Base-by-base conservation (phyloP, 1,140 invertebrate species). In the Limonius californicus region DNA sequence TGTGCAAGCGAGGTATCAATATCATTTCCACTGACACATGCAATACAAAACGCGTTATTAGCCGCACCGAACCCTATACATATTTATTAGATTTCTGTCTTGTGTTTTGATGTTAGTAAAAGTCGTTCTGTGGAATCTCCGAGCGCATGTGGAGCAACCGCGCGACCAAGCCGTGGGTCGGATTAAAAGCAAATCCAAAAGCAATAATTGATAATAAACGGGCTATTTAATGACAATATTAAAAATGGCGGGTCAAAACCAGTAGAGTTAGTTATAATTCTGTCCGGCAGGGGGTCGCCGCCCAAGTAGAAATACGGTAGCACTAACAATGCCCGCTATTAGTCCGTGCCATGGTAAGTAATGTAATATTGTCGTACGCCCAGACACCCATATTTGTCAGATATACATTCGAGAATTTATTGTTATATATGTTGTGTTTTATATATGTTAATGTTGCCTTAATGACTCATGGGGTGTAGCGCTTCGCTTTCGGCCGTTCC, bases 251-350 rank as follows among this genome's bases (percentile, higher is more conserved):
- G 35, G 8, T 39, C 35, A 39, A 39, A 39, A 39, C 35, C 59
- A 54, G 59, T 60, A 30, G 59, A 54, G 59, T 61, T 27, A 43
- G 23, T 32, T 50, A 54, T 45, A 47, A 54, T 56, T 32, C 14
- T 23, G 27, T 32, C 15, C 61, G 18, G 43, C 61, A 53, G 61
- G 68, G 68, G 61, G 65, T 60, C 64, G 59, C 68, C 68, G 59
- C 68, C 65, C 68, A 69, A 67, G 68, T 69, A 50, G 68, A 69
- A 64, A 67, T 67, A 69, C 68, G 56, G 68, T 69, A 69, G 68
- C 68, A 59, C 60, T 57, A 64, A 69, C 68, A 69, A 69, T 69
- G 62, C 21, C 42, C 18, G 47, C 68, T 57, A 69, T 69, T 69
- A 67, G 68, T 69, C 59, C 47, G 66, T 67, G 68, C 68, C 68